phyloP scores from a whole-genome alignment of 1,140 invertebrate genomes.

The Lasioglossum baleicum region DNA sequence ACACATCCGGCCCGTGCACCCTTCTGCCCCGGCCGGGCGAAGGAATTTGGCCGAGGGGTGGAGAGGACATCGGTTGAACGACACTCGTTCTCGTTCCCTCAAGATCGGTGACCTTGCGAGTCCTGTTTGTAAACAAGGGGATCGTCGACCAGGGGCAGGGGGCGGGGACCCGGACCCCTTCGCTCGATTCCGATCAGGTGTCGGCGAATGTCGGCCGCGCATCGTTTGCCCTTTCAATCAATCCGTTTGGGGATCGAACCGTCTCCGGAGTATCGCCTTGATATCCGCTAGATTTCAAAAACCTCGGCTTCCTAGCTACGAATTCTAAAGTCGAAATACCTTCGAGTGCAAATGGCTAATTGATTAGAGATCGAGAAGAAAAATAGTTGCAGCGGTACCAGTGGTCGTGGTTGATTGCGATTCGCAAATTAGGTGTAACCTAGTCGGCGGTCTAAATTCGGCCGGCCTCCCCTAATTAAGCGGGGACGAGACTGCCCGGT shows the following conservation, averaged over 20 bases:
- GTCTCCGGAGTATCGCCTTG: too few relatives aligned
- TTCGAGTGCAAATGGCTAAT: too few relatives aligned
- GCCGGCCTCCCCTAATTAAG: conserved; percentile 9
- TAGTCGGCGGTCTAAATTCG: too few relatives aligned
- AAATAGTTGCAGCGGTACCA: too few relatives aligned
- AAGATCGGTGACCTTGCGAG: conserved; percentile 46
- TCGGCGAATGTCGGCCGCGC: conserved; percentile 5
- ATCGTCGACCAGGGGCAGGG: background rate
- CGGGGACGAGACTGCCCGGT: background rate
- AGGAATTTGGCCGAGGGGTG: conserved; percentile 37
- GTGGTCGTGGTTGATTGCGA: too few relatives aligned
- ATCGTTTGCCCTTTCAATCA: background rate
- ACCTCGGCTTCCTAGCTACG: too few relatives aligned
- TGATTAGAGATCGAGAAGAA: too few relatives aligned
- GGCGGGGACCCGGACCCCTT: background rate
- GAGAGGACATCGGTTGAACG: conserved; percentile 16
- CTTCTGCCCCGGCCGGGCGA: background rate
- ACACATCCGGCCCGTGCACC: conserved; percentile 53
- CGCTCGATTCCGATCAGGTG: conserved; percentile 11
- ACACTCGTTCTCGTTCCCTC: conserved; percentile 30
- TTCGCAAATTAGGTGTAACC: too few relatives aligned
- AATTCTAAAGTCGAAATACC: too few relatives aligned
- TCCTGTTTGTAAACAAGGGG: conserved; percentile 51
- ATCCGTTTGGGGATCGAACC: background rate
- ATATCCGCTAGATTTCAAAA: too few relatives aligned